Evolutionary conservation across 2,113 vertebrate genomes (phyloP), one percentile per base, ranked within the genome.

Genomic region (Actenoides hombroni): DNA sequence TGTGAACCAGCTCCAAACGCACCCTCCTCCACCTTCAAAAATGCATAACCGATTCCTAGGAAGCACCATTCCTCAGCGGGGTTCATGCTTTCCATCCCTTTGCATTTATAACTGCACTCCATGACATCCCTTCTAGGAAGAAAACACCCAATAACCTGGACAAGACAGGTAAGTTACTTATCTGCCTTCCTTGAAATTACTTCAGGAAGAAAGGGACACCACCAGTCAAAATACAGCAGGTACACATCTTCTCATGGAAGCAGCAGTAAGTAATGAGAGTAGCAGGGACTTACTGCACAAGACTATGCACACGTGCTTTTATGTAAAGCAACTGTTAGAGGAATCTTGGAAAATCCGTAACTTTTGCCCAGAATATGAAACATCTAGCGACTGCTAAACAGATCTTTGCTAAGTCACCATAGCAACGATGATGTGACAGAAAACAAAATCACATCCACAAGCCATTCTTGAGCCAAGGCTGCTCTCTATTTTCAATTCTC

Each of bases 341-440:
- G 64, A 78, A 51, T 65, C 88, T 0, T 74, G 80, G 88, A 95
- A 94, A 74, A 91, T 67, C 83, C 61, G 70, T 44, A 79, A 89
- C 40, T 96, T 94, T 40, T 94, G 83, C 77, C 69, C 78, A 85
- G 83, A 91, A 93, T 33, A 75, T 19, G 64, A 80, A 88, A 92
- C 46, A 92, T 46, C 42, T 56, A 92, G 44, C 24, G 88, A 91
- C 69, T 89, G 91, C 77, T 82, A 91, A 91, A 90, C 23, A 85
- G 70, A 79, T 84, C 63, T 83, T 71, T 71, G 59, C 68, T 83
- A 74, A 88, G 67, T 96, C 71, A 89, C 96, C 88, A 96, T 96
- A 87, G 95, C 95, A 96, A 94, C 92, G 0, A 42, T 49, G 49
- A 96, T 73, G 80, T 77, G 93, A 94, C 88, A 91, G 83, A 93